Evolutionary conservation across 2,113 vertebrate species (phyloP).

Genomic region (Haemorhous mexicanus): DNA sequence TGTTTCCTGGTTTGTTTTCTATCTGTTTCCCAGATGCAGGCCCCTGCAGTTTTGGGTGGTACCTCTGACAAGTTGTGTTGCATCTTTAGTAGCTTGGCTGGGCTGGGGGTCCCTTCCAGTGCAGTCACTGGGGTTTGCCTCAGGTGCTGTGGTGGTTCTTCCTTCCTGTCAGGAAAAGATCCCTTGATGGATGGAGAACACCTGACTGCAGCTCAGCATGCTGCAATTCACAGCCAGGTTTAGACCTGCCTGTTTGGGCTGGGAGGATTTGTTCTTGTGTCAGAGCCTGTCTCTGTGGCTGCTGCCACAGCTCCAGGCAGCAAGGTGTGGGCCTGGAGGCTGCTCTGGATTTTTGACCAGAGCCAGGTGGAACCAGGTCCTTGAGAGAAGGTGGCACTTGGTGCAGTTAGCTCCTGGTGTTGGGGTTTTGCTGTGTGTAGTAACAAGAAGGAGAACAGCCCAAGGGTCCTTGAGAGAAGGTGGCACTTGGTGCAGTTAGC

Average conservation of each 20-base stretch:
- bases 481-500: background rate
- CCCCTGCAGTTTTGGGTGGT: background rate
- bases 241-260: background rate
- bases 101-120: background rate
- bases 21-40: background rate
- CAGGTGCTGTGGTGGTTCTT: background rate
- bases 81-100: background rate
- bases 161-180: background rate
- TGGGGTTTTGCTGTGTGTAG: background rate
- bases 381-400: background rate
- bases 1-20: background rate
- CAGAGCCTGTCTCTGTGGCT: rapidly evolving
- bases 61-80: background rate
- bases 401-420: background rate
- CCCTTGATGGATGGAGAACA: rapidly evolving
- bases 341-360: background rate
- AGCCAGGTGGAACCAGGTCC: background rate
- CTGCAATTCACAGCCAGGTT: background rate
- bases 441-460: background rate
- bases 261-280: background rate
- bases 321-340: background rate
- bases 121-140: background rate
- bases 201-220: background rate
- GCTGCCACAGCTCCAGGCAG: background rate
- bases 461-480: background rate